Conservation (phyloP, 2,113 vertebrate species). For the Cottus gobio region DNA sequence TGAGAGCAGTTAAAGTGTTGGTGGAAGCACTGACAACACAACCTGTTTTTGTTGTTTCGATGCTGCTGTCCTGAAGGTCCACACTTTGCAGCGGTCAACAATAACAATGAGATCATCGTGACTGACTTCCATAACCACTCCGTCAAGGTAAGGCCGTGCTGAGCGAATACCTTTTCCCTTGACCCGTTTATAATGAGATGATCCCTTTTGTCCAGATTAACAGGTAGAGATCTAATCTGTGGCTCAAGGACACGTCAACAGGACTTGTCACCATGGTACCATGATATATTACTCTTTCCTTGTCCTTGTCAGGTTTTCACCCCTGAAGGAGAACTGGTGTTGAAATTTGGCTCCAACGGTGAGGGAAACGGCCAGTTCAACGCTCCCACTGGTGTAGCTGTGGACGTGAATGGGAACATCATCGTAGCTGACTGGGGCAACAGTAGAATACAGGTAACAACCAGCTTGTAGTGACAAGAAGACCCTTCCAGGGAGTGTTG, state of each 20-base stretch:
- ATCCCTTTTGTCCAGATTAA: not conserved
- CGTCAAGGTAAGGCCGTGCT: constrained; percentile 88
- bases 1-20: not conserved
- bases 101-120: constrained; percentile 98
- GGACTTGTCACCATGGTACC: not conserved
- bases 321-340: constrained; percentile 93
- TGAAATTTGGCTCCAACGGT: constrained; percentile 98
- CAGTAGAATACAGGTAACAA: constrained; percentile 95
- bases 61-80: constrained; percentile 85
- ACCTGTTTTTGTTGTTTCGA: not conserved
- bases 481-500: not conserved
- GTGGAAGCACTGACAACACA: accelerated
- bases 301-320: constrained; percentile 89
- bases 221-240: not conserved
- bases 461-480: not conserved
- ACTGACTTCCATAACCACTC: constrained; percentile 99
- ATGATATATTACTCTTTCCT: not conserved
- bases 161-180: not conserved
- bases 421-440: constrained; percentile 99
- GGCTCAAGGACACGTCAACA: not conserved
- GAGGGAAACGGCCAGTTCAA: constrained; percentile 99
- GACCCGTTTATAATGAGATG: not conserved
- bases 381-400: constrained; percentile 95
- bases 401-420: constrained; percentile 96
- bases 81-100: constrained; percentile 94